phyloP scores from a whole-genome alignment of 2,113 vertebrate genomes.

The Sialia sialis region DNA sequence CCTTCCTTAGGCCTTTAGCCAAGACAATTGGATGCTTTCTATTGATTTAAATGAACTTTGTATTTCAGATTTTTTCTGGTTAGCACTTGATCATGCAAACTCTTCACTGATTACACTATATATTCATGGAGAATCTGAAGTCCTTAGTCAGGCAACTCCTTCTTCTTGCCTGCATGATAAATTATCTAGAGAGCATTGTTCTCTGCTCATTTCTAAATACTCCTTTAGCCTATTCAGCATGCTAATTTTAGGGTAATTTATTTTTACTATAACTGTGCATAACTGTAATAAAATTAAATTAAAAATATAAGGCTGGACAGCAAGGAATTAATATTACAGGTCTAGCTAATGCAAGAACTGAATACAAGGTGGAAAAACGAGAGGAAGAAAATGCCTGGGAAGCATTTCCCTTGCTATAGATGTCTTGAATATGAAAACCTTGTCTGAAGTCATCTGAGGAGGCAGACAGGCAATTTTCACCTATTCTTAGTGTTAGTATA shows the following conservation, averaged over 20 bases:
- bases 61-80: not conserved
- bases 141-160: slow-evolving; percentile 42
- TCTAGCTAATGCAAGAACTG: not conserved
- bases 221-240: slow-evolving; percentile 39
- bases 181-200: slow-evolving; percentile 21
- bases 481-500: not conserved
- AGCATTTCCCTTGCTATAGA: not conserved
- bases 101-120: slow-evolving; percentile 15
- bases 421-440: not conserved
- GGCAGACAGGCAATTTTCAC: not conserved
- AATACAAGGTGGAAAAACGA: not conserved
- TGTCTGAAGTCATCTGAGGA: slow-evolving; percentile 17
- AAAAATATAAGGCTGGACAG: not conserved
- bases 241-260: slow-evolving; percentile 32
- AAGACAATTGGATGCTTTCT: not conserved
- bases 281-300: slow-evolving; percentile 11
- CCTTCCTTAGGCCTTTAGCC: not conserved
- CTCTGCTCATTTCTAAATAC: slow-evolving; percentile 39
- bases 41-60: slow-evolving; percentile 4
- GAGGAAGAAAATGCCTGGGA: not conserved
- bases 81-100: not conserved
- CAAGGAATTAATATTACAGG: not conserved
- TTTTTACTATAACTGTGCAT: slow-evolving; percentile 19
- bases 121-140: not conserved
- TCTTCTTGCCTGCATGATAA: slow-evolving; percentile 30